Evolutionary conservation across 2,888 invertebrate genomes (phyloP).

Genomic region (Metacarcinus magister): DNA sequence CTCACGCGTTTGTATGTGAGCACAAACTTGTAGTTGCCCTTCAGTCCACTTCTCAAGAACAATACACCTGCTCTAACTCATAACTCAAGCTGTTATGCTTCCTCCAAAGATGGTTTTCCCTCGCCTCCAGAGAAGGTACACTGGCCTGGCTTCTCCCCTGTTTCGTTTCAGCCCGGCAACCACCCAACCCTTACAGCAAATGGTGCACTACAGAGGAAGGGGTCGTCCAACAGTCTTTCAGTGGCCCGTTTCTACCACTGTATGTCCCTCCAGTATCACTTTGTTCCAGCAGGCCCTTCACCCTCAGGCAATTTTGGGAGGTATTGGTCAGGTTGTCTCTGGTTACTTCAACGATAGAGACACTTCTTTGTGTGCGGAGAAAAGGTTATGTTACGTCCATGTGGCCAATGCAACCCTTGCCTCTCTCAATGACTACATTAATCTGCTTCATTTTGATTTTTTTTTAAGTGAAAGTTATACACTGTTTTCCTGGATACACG

Average conservation of each 20-base stretch:
- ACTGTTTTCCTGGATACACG: not conserved
- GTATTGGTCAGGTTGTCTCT: not conserved
- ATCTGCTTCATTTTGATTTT: not conserved
- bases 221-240: not conserved
- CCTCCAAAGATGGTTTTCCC: not conserved
- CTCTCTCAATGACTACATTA: not conserved
- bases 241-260: not conserved
- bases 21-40: not conserved
- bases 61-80: not conserved
- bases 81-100: not conserved
- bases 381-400: not conserved
- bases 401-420: not conserved
- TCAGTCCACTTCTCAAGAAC: not conserved
- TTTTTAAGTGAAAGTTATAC: not conserved
- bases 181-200: not conserved
- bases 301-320: not conserved
- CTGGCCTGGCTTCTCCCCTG: not conserved
- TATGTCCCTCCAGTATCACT: not conserved
- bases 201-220: not conserved
- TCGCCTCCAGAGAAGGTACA: not conserved
- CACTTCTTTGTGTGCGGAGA: not conserved
- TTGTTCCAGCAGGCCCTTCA: not conserved
- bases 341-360: not conserved
- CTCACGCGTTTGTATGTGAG: not conserved
- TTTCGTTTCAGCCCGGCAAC: not conserved